Evolutionary conservation across 2,113 vertebrate genomes (phyloP).

Genomic region (Protobothrops flavoviridis): DNA sequence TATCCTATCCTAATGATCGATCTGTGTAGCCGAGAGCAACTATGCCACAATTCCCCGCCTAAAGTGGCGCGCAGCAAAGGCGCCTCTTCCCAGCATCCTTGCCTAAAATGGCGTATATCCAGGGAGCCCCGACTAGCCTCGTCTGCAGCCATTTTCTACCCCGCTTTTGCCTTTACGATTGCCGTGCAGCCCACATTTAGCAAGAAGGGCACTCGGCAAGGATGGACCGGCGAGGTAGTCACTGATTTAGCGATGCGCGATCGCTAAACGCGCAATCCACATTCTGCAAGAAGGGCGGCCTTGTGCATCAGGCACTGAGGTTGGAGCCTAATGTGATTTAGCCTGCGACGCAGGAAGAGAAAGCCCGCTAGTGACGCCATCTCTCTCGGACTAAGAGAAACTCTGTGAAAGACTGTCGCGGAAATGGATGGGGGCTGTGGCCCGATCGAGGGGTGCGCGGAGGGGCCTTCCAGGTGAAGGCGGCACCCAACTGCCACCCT

Average conservation of each 20-base stretch:
- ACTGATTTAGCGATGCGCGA: neutral
- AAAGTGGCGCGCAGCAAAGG: neutral
- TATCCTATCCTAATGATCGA: neutral
- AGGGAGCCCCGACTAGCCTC: neutral
- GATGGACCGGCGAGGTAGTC: neutral
- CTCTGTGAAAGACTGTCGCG: conserved; percentile 13
- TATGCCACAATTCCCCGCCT: neutral
- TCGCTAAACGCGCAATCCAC: neutral
- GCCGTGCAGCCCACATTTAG: neutral
- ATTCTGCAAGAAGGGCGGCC: accelerated
- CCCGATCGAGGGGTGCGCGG: neutral
- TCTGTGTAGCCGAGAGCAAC: neutral
- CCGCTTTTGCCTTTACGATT: neutral
- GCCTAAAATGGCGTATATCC: neutral
- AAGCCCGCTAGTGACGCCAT: conserved; percentile 36
- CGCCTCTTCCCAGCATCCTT: neutral
- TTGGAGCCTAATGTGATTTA: neutral
- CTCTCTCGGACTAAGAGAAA: conserved; percentile 11
- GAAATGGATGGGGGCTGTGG: conserved; percentile 26
- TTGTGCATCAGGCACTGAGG: neutral
- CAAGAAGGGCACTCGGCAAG: neutral
- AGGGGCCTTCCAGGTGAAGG: neutral
- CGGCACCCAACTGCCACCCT: no score
- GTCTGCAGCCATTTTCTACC: neutral
- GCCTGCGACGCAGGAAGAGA: neutral